Percentiles rank a stretch among this genome's conserved stretches.
Evolutionary conservation across 2,113 vertebrate species (phyloP).

Genomic region (Stercorarius parasiticus): DNA sequence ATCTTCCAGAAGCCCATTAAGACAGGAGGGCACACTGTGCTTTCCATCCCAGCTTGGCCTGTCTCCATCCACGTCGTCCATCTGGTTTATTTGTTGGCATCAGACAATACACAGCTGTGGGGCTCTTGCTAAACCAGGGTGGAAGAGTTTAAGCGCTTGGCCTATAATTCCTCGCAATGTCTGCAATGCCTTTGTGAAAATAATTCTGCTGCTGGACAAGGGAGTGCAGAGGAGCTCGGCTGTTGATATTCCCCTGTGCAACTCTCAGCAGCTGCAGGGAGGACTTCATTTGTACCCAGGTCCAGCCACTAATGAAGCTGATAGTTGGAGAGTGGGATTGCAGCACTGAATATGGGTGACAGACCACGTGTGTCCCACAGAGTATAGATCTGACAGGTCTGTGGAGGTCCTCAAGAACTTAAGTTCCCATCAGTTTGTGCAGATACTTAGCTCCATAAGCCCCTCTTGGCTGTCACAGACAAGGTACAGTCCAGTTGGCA

Average conservation of each 20-base stretch:
- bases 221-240: background rate
- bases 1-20: slow-evolving; percentile 58
- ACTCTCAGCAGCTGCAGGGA: background rate
- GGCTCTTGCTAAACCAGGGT: slow-evolving; percentile 50
- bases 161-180: background rate
- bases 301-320: background rate
- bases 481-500: background rate
- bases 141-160: slow-evolving; percentile 26
- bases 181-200: background rate
- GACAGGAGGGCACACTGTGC: slow-evolving; percentile 33
- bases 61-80: slow-evolving; percentile 39
- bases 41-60: slow-evolving; percentile 55
- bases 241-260: background rate
- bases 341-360: background rate
- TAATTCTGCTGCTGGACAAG: background rate
- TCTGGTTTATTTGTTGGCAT: slow-evolving; percentile 68
- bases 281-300: background rate
- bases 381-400: background rate
- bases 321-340: background rate
- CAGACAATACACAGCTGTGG: slow-evolving; percentile 55
- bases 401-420: background rate
- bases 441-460: background rate
- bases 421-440: background rate
- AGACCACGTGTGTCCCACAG: background rate
- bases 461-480: background rate